phyloP scores from a whole-genome alignment of 2,888 invertebrate species.

The Drosophila kanekoi region DNA sequence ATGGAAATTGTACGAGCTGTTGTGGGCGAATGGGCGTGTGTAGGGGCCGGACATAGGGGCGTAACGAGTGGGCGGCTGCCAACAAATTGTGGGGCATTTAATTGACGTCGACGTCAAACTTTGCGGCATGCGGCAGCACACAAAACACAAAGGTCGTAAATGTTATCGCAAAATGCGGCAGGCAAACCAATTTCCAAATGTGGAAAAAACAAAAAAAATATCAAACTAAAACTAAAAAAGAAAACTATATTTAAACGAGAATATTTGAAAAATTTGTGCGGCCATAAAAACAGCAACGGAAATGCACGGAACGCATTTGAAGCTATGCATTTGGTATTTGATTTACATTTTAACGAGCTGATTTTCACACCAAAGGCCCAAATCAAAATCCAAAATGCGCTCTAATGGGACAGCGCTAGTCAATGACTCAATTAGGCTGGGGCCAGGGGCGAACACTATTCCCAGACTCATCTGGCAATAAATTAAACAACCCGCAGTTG shows the following conservation, averaged over 20 bases:
- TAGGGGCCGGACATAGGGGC: constrained; percentile 2
- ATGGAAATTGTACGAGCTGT: constrained; percentile 50
- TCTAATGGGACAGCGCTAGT: constrained; percentile 63
- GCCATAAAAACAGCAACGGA: constrained; percentile 52
- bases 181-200: constrained; percentile 68
- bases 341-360: constrained; percentile 71
- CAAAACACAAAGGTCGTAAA: constrained; percentile 70
- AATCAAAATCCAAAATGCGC: constrained; percentile 48
- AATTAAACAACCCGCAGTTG: constrained; percentile 71
- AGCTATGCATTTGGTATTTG: constrained; percentile 41
- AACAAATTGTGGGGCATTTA: constrained; percentile 58
- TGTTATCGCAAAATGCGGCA: constrained; percentile 73
- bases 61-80: constrained; percentile 16
- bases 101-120: constrained; percentile 68
- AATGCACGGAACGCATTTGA: constrained; percentile 43
- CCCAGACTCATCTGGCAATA: constrained; percentile 55
- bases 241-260: constrained; percentile 28
- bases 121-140: constrained; percentile 51
- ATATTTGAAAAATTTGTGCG: constrained; percentile 58
- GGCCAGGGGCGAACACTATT: constrained; percentile 23
- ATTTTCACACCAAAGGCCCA: constrained; percentile 55
- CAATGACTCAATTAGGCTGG: constrained; percentile 70
- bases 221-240: constrained; percentile 18
- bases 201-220: constrained; percentile 39
- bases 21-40: constrained; percentile 41